Percentiles rank a stretch among this genome's conserved stretches.
Evolutionary conservation across 2,113 vertebrate genomes (phyloP).

Genomic region (Muscicapa adusta): DNA sequence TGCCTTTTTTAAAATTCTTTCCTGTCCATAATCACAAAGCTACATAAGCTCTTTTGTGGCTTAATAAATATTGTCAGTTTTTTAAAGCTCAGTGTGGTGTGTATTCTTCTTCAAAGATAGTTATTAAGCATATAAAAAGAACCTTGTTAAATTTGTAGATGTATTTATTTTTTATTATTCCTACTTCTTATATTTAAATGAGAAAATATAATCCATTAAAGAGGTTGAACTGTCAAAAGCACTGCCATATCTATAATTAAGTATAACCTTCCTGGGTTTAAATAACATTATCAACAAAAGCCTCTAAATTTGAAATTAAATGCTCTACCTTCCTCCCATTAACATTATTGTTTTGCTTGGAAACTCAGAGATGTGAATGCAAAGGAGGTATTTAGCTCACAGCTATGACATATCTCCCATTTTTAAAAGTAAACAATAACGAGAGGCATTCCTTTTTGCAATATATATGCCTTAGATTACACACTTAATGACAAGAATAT

Average conservation of each 20-base stretch:
- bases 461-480: not conserved
- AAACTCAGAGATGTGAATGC: not conserved
- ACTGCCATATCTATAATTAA: slow-evolving; percentile 55
- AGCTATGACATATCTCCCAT: not conserved
- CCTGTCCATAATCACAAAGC: slow-evolving; percentile 64
- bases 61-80: slow-evolving; percentile 71
- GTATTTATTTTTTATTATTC: slow-evolving; percentile 48
- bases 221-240: slow-evolving; percentile 47
- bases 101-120: slow-evolving; percentile 56
- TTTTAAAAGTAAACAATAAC: not conserved
- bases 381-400: not conserved
- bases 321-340: slow-evolving; percentile 35
- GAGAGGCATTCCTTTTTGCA: not conserved
- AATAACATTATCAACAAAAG: slow-evolving; percentile 40
- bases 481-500: not conserved
- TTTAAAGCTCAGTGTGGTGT: slow-evolving; percentile 31
- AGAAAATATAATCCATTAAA: slow-evolving; percentile 60
- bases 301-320: slow-evolving; percentile 29
- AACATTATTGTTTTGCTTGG: not conserved
- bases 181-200: slow-evolving; percentile 41
- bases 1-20: slow-evolving; percentile 65
- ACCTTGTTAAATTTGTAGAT: slow-evolving; percentile 29
- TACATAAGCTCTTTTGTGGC: slow-evolving; percentile 62
- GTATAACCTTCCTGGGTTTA: slow-evolving; percentile 46
- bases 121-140: slow-evolving; percentile 33